Base-by-base conservation (phyloP, 2,113 vertebrate species). In the Hiodon alosoides region DNA sequence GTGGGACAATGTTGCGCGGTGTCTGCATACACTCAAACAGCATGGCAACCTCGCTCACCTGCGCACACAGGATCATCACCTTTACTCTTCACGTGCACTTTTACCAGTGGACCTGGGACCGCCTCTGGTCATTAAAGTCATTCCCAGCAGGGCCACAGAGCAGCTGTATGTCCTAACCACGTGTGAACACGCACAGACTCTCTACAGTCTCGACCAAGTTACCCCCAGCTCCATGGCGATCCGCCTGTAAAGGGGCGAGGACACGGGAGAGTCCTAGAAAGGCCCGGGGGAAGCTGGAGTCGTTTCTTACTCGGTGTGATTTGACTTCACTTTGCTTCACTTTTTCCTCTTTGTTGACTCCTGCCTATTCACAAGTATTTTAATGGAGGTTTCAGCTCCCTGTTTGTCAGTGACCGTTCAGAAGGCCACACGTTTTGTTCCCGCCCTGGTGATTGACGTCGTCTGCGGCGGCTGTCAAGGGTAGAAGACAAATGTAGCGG, bases 401-500 rank as follows among this genome's bases (percentile, higher is more conserved):
- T 46, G 13, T 71, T 69, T 53, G 51, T 14, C 80, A 82, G 85
- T 81, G 72, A 52, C 57, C 79, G 64, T 80, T 9, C 79, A 84
- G 81, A 70, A 82, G 77, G 84, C 83, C 78, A 53, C 53, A 73
- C 81, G 84, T 82, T 82, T 83, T 87, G 85, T 80, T 79, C 81
- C 67, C 67, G 3, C 67, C 83, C 73, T 81, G 87, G 83, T 84
- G 84, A 83, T 78, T 72, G 82, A 83, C 74, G 78, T 82, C 77
- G 85, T 79, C 83, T 86, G 84, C 85, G 81, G 80, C 83, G 83
- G 76, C 76, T 83, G 81, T 79, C 72, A 79, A 83, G 79, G 83
- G 79, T 76, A 74, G 81, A 78, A 72, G 77, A 79, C 81, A 81
- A 62, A 77, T 76, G 69, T 74, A 77, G 78, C 74, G 80, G 46